Conservation (phyloP, 2,797 vertebrate genomes). For the Urosaurus nigricauda region DNA sequence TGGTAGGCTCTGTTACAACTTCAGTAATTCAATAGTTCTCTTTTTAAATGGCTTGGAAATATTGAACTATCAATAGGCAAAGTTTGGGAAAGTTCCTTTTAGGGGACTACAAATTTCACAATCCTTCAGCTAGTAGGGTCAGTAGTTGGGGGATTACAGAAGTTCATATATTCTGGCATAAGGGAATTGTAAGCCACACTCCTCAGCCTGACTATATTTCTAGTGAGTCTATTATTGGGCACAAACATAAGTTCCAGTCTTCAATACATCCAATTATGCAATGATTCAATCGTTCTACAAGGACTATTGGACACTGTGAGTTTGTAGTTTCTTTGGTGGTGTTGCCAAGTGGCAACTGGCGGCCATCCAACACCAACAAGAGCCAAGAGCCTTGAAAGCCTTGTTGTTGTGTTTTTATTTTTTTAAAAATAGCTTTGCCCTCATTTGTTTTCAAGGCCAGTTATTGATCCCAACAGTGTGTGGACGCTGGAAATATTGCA, state of each 20-base stretch:
- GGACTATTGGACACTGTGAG: not conserved
- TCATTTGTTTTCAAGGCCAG: not conserved
- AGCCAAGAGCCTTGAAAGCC: not conserved
- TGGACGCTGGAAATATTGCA: not conserved
- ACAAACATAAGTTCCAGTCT: not conserved
- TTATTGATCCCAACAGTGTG: not conserved
- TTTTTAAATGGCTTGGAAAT: not conserved
- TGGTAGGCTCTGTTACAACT: not conserved
- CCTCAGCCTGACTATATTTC: not conserved
- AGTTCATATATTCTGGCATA: too few relatives aligned
- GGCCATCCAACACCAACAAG: constrained; percentile 19
- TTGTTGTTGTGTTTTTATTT: not conserved
- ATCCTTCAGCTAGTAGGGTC: too few relatives aligned
- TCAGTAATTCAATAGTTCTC: not conserved
- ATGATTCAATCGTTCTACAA: not conserved
- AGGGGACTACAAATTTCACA: too few relatives aligned
- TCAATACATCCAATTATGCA: not conserved
- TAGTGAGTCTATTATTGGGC: not conserved
- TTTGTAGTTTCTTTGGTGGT: not conserved
- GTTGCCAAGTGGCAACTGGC: constrained; percentile 7
- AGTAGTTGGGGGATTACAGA: too few relatives aligned
- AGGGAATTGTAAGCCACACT: not conserved
- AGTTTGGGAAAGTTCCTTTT: too few relatives aligned
- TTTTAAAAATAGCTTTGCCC: not conserved
- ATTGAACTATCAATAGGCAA: not conserved